Evolutionary conservation across 2,113 vertebrate species (phyloP).

Genomic region (Myotis davidii): DNA sequence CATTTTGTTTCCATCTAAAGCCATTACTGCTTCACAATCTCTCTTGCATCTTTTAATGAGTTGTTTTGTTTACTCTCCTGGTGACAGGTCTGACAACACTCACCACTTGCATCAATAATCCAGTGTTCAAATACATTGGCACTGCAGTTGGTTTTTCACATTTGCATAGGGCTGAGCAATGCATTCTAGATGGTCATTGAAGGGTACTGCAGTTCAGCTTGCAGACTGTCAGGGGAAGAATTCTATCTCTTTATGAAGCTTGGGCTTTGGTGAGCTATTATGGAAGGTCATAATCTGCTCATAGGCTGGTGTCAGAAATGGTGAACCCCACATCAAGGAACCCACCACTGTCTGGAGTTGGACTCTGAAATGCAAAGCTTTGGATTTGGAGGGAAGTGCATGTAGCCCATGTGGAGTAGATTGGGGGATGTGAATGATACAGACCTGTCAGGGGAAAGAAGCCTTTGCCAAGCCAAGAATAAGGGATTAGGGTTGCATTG

Average conservation of each 20-base stretch:
- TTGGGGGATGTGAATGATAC: background rate
- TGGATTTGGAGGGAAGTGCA: background rate
- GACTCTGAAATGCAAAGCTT: background rate
- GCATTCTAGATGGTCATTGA: background rate
- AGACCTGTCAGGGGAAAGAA: background rate
- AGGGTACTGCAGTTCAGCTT: background rate
- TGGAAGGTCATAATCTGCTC: background rate
- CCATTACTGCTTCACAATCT: background rate
- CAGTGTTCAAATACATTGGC: background rate
- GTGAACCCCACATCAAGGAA: no score
- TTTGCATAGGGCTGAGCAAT: background rate
- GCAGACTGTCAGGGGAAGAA: background rate
- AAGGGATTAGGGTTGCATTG: background rate
- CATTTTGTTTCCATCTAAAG: background rate
- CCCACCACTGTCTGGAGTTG: background rate
- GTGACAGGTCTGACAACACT: background rate
- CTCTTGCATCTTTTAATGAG: background rate
- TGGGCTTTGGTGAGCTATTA: background rate
- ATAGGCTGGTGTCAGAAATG: background rate
- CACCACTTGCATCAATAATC: background rate
- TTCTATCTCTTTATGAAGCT: background rate
- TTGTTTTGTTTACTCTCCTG: background rate
- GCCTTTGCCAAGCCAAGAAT: background rate
- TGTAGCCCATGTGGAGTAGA: background rate
- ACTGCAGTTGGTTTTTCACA: background rate